Evolutionary conservation across 1,140 invertebrate genomes (phyloP), one percentile per base, ranked within the genome.

Genomic region (Scaptomyza hsui): DNA sequence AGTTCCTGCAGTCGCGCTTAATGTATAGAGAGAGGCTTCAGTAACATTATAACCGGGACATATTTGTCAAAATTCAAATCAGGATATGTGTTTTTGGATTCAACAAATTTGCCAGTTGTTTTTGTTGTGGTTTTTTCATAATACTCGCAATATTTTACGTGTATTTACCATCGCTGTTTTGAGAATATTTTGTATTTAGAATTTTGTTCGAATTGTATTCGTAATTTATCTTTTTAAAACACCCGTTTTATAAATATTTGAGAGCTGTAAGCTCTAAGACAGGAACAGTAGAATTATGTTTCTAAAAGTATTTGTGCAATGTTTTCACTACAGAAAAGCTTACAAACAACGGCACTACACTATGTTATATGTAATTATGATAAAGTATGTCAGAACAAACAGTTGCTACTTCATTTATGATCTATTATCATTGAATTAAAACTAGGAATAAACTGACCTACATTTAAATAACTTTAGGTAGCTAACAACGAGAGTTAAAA

Each of bases 111-210:
- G 73, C 78, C 70, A 18, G 60, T 75, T 48, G 64, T 35, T 44
- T 9, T 41, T 48, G 21, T 37, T 32, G 45, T 67, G 29, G 42
- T 74, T 64, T 60, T 39, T 67, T 19, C 41, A 37, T 47, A 60
- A 74, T 77, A 74, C 77, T 80, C 76, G 52, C 42, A 83, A 83
- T 83, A 85, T 85, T 88, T 88, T 88, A 88, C 82, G 82, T 88
- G 82, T 88, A 88, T 88, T 82, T 88, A 72, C 82, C 82, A 88
- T 88, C 82, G 83, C 78, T 88, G 82, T 82, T 88, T 60, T 29
- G 26, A 59, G 32, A 67, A 73, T 41, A 61, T 61, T 42, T 1
- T 26, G 4, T 29, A 55, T 61, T 55, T 41, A 16, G 32, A 56
- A 60, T 41, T 65, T 13, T 5, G 59, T 53, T 53, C 35, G 42